Conservation (phyloP, 2,888 invertebrate genomes). For the Cecidostiba fungosa region DNA sequence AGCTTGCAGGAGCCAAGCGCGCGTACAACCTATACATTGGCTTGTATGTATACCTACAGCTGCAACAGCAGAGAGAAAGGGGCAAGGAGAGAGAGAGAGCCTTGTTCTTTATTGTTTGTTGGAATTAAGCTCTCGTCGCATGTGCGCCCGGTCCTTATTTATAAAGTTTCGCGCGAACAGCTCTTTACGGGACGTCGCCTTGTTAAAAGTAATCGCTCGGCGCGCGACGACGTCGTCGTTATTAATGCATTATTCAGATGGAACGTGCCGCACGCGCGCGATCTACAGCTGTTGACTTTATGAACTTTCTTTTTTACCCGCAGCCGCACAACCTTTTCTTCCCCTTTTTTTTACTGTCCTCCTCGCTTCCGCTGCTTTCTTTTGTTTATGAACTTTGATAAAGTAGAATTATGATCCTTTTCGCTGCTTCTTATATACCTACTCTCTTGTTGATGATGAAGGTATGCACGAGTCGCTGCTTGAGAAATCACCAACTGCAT, state of each 20-base stretch:
- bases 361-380: background rate
- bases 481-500: too few relatives aligned
- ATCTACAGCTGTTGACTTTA: background rate
- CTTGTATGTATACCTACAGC: background rate
- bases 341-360: background rate
- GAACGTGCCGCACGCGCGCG: background rate
- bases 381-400: constrained; percentile 17
- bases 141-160: background rate
- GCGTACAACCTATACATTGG: too few relatives aligned
- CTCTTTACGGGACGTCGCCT: constrained; percentile 26
- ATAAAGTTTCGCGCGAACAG: constrained; percentile 29
- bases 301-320: background rate
- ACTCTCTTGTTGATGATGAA: too few relatives aligned
- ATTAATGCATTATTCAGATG: constrained; percentile 49
- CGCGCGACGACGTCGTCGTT: background rate
- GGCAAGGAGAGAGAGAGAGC: background rate
- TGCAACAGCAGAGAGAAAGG: background rate
- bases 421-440: background rate
- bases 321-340: background rate
- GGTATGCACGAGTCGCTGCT: too few relatives aligned
- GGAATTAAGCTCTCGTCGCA: constrained; percentile 32
- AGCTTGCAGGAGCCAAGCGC: background rate
- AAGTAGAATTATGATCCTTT: constrained; percentile 31
- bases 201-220: constrained; percentile 50
- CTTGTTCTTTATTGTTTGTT: constrained; percentile 42